Evolutionary conservation across 2,888 invertebrate genomes (phyloP).

Genomic region (Drosophila algonquin): DNA sequence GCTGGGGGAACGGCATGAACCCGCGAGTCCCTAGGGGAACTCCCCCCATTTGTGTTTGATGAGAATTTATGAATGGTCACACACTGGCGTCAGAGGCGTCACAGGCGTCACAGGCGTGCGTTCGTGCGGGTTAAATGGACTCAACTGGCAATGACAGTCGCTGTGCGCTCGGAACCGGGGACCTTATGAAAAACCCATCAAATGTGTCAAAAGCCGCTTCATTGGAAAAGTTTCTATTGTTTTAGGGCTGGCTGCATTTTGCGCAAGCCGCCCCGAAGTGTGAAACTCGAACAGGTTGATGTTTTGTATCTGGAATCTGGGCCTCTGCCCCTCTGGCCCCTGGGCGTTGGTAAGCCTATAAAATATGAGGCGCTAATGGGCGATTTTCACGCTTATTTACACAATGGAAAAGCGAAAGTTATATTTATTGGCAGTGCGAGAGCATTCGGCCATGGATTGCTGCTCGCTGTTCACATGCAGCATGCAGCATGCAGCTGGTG

Average conservation of each 20-base stretch:
- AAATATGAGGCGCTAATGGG: slow-evolving; percentile 64
- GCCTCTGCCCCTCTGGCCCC: background rate
- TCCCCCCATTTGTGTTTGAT: slow-evolving; percentile 45
- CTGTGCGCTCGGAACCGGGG: slow-evolving; percentile 22
- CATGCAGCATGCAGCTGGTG: slow-evolving; percentile 27
- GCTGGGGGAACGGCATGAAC: background rate
- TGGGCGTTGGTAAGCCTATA: slow-evolving; percentile 48
- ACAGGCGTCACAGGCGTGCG: slow-evolving; percentile 1
- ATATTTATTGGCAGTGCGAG: slow-evolving; percentile 37
- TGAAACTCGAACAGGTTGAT: slow-evolving; percentile 60
- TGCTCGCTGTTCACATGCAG: slow-evolving; percentile 15
- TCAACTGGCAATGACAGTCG: slow-evolving; percentile 43
- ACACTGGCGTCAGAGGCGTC: too few species aligned
- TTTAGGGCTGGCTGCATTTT: slow-evolving; percentile 41
- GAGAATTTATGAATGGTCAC: slow-evolving; percentile 67
- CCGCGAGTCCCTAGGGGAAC: background rate
- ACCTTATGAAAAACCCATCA: slow-evolving; percentile 46
- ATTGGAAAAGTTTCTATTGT: slow-evolving; percentile 52
- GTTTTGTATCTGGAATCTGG: slow-evolving; percentile 10
- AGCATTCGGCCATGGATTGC: slow-evolving; percentile 19
- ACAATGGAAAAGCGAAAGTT: slow-evolving; percentile 73
- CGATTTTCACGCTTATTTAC: slow-evolving; percentile 65
- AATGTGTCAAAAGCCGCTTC: slow-evolving; percentile 63
- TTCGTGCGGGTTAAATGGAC: slow-evolving; percentile 48
- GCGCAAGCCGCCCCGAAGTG: slow-evolving; percentile 61